These are phyloP conservation scores for Watsonalla binaria DNA, from an alignment of 2,888 invertebrate species.

Conservation along the genomic window DNA sequence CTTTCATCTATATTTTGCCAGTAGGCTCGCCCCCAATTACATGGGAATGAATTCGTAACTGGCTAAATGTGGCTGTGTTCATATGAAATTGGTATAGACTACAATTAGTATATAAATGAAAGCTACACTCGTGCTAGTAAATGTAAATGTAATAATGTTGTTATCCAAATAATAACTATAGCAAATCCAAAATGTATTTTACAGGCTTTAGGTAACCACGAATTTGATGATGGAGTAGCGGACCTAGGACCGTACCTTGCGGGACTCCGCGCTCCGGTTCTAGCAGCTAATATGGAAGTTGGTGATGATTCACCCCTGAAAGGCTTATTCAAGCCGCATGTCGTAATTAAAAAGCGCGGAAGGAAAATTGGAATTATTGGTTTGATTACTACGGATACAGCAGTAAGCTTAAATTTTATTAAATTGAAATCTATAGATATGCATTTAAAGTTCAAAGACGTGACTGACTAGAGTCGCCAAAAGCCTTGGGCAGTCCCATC, in stretches of 20 bases:
- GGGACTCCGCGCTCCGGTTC: constrained; percentile 80
- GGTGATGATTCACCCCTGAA: constrained; percentile 80
- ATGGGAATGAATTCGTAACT: too few species aligned
- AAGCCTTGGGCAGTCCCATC: too few species aligned
- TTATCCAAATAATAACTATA: too few species aligned
- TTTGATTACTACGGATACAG: constrained; percentile 83
- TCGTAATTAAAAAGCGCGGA: constrained; percentile 81
- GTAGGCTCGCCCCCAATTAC: background rate
- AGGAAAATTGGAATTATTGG: constrained; percentile 89
- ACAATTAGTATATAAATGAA: too few species aligned
- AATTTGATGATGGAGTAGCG: constrained; percentile 86
- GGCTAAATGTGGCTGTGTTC: too few species aligned
- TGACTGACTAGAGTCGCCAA: too few species aligned
- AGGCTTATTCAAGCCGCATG: constrained; percentile 80
- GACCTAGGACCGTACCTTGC: constrained; percentile 85
- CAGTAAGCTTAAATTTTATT: constrained; percentile 52
- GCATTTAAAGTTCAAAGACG: too few species aligned
- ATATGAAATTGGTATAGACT: too few species aligned
- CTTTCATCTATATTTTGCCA: too few species aligned
- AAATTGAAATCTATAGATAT: background rate
- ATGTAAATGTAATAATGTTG: too few species aligned
- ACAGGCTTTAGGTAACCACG: constrained; percentile 91
- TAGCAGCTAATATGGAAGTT: constrained; percentile 86
- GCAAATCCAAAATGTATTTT: constrained; percentile 18
- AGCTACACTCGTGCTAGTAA: too few species aligned